A percentile compares a stretch with the other conserved stretches of the same genome.
Conservation (phyloP, 1,140 invertebrate genomes). For the Cyphomyrmex costatus region DNA sequence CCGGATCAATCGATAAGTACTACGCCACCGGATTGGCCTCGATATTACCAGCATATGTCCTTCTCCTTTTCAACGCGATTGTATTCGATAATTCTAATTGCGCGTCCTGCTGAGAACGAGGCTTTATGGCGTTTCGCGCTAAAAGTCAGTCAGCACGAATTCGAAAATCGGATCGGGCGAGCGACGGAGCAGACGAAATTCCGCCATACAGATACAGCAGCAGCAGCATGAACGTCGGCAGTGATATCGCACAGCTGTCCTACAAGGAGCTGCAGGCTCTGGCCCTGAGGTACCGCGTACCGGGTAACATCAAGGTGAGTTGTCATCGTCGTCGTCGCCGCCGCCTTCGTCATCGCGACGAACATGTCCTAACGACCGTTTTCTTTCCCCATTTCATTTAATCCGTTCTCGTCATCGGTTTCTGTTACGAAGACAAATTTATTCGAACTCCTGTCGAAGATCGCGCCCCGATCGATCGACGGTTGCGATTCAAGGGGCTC, state of each 20-base stretch:
- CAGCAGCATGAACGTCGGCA: conserved; percentile 61
- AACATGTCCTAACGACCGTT: not conserved
- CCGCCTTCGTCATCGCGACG: not conserved
- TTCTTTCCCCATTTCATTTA: not conserved
- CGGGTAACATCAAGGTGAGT: conserved; percentile 83
- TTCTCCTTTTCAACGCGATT: not conserved
- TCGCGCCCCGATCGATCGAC: conserved; percentile 6
- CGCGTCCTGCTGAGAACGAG: not conserved
- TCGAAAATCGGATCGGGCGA: conserved; percentile 36
- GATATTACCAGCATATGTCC: not conserved
- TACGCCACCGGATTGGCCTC: not conserved
- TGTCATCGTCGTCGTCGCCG: not conserved
- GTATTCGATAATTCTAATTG: not conserved
- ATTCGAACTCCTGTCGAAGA: conserved; percentile 7
- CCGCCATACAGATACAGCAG: conserved; percentile 23
- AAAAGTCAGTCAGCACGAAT: conserved; percentile 51
- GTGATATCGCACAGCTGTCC: conserved; percentile 78
- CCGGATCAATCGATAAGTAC: not conserved
- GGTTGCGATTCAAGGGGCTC: not conserved
- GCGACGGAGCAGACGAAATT: conserved; percentile 41
- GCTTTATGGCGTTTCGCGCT: conserved; percentile 47
- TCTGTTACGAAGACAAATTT: not conserved
- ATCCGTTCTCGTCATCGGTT: not conserved
- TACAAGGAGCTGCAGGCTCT: conserved; percentile 83
- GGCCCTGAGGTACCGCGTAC: conserved; percentile 78